Evolutionary conservation across 2,888 invertebrate species (phyloP).

Genomic region (Colostygia pectinataria): DNA sequence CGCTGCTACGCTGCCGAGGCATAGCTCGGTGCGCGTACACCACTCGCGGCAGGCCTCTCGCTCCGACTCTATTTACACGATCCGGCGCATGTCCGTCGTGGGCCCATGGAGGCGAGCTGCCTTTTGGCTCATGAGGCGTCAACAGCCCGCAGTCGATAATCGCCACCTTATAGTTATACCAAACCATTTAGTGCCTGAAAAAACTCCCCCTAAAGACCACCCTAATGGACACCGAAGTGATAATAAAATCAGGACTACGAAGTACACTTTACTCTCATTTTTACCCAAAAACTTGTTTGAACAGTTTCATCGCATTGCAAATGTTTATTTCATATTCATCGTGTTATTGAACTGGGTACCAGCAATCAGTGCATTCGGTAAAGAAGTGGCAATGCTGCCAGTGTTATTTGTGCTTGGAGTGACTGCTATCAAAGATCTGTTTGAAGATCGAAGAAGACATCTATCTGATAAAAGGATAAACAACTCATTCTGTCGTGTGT

Average conservation of each 20-base stretch:
- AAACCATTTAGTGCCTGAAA: constrained; percentile 92
- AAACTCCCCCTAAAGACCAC: constrained; percentile 90
- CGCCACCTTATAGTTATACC: constrained; percentile 90
- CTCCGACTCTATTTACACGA: constrained; percentile 94
- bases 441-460: constrained; percentile 95
- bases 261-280: constrained; percentile 96
- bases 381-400: constrained; percentile 97
- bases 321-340: constrained; percentile 98
- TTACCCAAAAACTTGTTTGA: constrained; percentile 97
- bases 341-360: constrained; percentile 98
- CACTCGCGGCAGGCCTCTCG: constrained; percentile 95
- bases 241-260: constrained; percentile 96
- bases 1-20: constrained; percentile 58
- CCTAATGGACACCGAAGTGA: constrained; percentile 92
- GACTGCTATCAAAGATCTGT: constrained; percentile 96
- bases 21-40: constrained; percentile 79
- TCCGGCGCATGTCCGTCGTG: constrained; percentile 88
- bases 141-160: constrained; percentile 86
- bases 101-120: constrained; percentile 88
- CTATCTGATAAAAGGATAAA: constrained; percentile 97
- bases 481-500: constrained; percentile 95
- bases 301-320: constrained; percentile 98
- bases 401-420: constrained; percentile 97
- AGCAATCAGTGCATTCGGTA: constrained; percentile 96
- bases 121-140: constrained; percentile 83